Percentiles rank a stretch among this genome's conserved stretches.
These are phyloP conservation scores for Psylliodes chrysocephalus DNA, from an alignment of 2,888 invertebrate species.

Conservation along the genomic window DNA sequence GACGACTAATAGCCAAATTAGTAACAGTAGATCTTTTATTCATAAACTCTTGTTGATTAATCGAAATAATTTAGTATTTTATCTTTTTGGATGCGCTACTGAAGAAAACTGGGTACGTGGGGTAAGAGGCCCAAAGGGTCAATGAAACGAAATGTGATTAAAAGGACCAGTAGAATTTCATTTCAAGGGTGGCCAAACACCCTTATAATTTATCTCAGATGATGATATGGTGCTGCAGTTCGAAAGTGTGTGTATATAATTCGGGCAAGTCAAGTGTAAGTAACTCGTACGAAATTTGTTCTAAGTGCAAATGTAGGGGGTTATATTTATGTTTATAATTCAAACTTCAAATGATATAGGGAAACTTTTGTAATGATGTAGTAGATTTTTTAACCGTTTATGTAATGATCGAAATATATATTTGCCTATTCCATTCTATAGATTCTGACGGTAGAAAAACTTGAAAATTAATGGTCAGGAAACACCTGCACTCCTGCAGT, in stretches of 20 bases:
- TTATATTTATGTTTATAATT: too few species aligned
- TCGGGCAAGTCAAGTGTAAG: slow-evolving; percentile 43
- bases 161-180: slow-evolving; percentile 49
- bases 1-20: too few species aligned
- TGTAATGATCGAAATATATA: too few species aligned
- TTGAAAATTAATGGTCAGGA: neutral
- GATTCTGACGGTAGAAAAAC: too few species aligned
- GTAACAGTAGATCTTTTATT: too few species aligned
- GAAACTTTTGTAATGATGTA: too few species aligned
- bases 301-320: too few species aligned
- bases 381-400: too few species aligned
- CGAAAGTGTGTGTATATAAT: slow-evolving; percentile 41
- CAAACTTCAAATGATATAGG: too few species aligned
- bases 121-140: slow-evolving; percentile 37
- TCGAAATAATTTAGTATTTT: too few species aligned
- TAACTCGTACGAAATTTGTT: slow-evolving; percentile 39
- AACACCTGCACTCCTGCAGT: neutral
- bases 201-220: slow-evolving; percentile 51
- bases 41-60: too few species aligned
- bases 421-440: too few species aligned
- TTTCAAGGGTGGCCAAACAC: slow-evolving; percentile 55
- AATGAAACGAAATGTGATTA: slow-evolving; percentile 49
- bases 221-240: slow-evolving; percentile 44
- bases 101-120: neutral
- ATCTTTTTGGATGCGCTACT: neutral